Base-by-base conservation (phyloP, 2,797 vertebrate species). In the Sebastes glaucus region DNA sequence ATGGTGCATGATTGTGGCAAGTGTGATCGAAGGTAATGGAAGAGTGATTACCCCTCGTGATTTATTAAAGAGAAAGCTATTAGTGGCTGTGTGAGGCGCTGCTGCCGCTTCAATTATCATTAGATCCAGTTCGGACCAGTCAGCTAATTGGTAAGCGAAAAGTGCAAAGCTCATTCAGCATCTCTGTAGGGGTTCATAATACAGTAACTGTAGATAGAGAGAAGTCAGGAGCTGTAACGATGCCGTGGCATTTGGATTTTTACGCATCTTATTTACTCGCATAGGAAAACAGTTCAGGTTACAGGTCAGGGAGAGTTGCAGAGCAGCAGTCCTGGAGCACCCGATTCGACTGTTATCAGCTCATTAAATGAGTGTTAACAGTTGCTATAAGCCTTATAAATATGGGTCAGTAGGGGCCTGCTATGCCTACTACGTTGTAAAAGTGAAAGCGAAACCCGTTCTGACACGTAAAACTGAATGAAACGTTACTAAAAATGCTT, bases 61-160 rank as follows among this genome's bases (percentile, higher is more conserved):
- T 93, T 91, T 91, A 93, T 94, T 88, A 88, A 89, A 86, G 77
- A 84, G 82, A 74, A 82, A 74, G 87, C 84, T 83, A 90, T 94
- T 90, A 91, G 81, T 27, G 62, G 69, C 65, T 57, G 72, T 32
- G 60, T 57, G 85, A 88, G 77, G 83, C 32, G 49, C 78, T 71
- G 76, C 91, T 69, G 81, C 85, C 4, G 81, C 86, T 78, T 88
- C 87, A 87, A 88, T 92, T 83, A 91, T 87, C 87, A 73, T 92
- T 87, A 92, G 64, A 68, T 75, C 86, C 80, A 73, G 85, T 90
- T 93, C 69, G 79, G 79, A 87, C 81, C 83, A 91, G 91, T 92
- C 90, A 90, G 90, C 93, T 90, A 89, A 91, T 91, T 84, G 85
- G 70, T 71, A 28, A 82, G 68, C 7, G 83, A 66, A 74, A 62